Base-by-base conservation (phyloP, 2,888 invertebrate species). In the Aspidiotus rigidus region DNA sequence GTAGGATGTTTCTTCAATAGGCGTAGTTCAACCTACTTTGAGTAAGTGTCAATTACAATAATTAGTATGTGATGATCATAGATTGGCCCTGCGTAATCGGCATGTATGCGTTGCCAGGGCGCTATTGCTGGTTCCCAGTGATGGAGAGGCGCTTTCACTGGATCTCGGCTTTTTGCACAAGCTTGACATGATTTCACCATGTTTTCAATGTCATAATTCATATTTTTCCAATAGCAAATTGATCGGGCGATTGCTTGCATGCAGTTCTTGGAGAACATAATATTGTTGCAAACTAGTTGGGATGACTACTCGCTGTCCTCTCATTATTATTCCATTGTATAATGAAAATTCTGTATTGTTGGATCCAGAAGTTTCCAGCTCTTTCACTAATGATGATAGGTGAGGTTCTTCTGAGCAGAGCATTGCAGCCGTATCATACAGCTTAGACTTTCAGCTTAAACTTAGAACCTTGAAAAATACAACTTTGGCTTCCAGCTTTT, bases 91-190 rank as follows among this genome's bases (percentile, higher is more conserved):
- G 74, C 73, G 62, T 73, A 76, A 66, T 75, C 75, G 2, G 74
- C 73, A 55, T 75, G 75, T 2, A 75, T 69, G 15, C 75, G 70
- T 67, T 75, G 60, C 74, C 74, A 76, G 39, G 72, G 72, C 16
- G 70, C 63, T 28, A 71, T 71, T 40, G 74, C 74, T 64, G 67
- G 70, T n/a, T 72, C 71, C 76, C 75, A 76, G 0, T 72, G 73
- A 63, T 74, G 75, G 8, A 73, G 49, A 10, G 74, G 71, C 8
- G 71, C 73, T 71, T 74, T 75, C 1, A 69, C 62, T 3, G 74
- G 75, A 1, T 9, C n/a, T 1, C 7, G 5, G 10, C 1, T 2
- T 7, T 41, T 15, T 1, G 62, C 62, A 7, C 62, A 62, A 72
- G 69, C 42, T 56, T 59, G 15, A 69, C 74, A 75, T 10, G 70